phyloP scores from a whole-genome alignment of 2,113 vertebrate species.

The Cottus gobio region DNA sequence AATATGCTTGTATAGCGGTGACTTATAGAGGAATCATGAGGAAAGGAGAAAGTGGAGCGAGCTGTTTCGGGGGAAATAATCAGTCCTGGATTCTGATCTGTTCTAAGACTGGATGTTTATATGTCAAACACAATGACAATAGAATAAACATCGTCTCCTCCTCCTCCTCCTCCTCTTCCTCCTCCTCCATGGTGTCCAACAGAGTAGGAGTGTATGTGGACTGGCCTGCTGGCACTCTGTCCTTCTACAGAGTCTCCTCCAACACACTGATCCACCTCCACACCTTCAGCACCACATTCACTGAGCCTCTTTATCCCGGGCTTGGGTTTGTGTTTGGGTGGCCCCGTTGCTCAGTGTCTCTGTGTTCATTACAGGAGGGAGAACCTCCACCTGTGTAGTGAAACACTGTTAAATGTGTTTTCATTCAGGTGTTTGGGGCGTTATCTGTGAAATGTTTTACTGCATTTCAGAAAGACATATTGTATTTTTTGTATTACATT shows the following conservation, averaged over 20 bases:
- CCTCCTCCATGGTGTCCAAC: background rate
- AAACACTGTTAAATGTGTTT: too few species aligned
- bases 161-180: background rate
- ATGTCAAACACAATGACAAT: background rate
- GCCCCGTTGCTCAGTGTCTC: constrained; percentile 3
- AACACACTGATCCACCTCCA: background rate
- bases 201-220: constrained; percentile 24
- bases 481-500: too few species aligned
- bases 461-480: too few species aligned
- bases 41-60: background rate
- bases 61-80: background rate
- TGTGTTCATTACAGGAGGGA: background rate
- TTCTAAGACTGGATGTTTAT: background rate
- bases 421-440: too few species aligned
- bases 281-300: constrained; percentile 14
- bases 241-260: constrained; percentile 18
- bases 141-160: background rate
- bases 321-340: background rate
- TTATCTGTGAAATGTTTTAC: too few species aligned
- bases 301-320: constrained; percentile 7
- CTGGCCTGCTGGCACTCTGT: constrained; percentile 12
- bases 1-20: background rate
- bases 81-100: constrained; percentile 15
- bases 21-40: background rate
- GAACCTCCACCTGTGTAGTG: background rate